These are phyloP conservation scores for Arge pagana DNA, from an alignment of 2,888 invertebrate genomes.

Conservation along the genomic window DNA sequence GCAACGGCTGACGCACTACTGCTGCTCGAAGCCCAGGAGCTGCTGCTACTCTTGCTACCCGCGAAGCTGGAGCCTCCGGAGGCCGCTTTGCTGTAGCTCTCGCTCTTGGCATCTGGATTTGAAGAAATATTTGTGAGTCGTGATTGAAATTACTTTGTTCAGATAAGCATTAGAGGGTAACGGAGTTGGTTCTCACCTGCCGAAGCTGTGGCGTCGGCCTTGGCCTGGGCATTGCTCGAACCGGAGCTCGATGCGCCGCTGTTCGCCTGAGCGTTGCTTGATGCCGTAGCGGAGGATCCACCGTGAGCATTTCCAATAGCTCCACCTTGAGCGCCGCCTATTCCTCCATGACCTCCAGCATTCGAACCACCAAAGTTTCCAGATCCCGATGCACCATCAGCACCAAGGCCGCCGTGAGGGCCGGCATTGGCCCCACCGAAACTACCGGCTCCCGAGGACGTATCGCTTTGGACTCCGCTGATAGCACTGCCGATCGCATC, in stretches of 20 bases:
- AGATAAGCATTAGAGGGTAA: too few relatives aligned
- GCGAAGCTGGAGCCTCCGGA: slow-evolving; percentile 23
- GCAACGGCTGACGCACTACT: slow-evolving; percentile 11
- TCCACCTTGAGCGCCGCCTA: neutral
- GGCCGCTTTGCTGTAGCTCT: slow-evolving; percentile 7
- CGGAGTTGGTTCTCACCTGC: too few relatives aligned
- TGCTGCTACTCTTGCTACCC: slow-evolving; percentile 3
- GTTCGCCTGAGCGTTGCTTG: too few relatives aligned
- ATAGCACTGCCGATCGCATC: too few relatives aligned
- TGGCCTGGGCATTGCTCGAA: slow-evolving; percentile 1
- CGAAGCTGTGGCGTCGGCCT: too few relatives aligned
- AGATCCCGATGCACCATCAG: neutral
- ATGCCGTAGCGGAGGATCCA: neutral
- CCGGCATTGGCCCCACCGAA: too few relatives aligned
- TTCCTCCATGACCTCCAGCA: neutral
- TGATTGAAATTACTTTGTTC: too few relatives aligned
- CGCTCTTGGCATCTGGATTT: slow-evolving; percentile 4
- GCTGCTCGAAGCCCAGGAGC: slow-evolving; percentile 31
- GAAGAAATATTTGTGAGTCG: too few relatives aligned
- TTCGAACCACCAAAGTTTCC: too few relatives aligned
- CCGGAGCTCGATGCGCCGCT: neutral
- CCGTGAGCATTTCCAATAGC: neutral
- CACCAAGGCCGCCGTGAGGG: too few relatives aligned
- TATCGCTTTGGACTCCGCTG: too few relatives aligned
- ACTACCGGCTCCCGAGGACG: too few relatives aligned